Evolutionary conservation across 1,140 invertebrate species (phyloP), one percentile per base, ranked within the genome.

Genomic region (Scaptomyza pallida): DNA sequence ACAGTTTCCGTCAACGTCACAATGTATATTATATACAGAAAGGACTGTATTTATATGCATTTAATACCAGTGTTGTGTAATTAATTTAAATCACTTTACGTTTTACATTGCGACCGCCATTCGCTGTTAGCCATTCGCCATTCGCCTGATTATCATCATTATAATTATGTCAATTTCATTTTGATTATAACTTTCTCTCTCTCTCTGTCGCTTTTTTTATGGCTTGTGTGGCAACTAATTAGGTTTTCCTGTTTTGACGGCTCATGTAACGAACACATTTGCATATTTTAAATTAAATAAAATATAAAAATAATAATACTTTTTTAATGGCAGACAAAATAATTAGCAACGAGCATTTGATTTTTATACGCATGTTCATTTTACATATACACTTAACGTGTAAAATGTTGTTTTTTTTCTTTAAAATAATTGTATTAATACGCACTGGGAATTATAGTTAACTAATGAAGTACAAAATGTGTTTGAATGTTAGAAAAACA

Each of bases 11-110:
- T 72, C 70, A 65, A 63, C 44, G 12, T 35, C 23, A 37, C 35
- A 40, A 13, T 26, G 23, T 5, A 26, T 26, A 26, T 41, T 52
- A 23, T 51, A 19, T 61, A 21, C 10, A 26, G n/a, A n/a, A n/a
- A n/a, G 63, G 48, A 72, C 79, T 72, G 51, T 50, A 70, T 75
- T 75, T 69, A 69, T 68, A 41, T 43, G 72, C 50, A 65, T 75
- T 75, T 82, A 77, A 75, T 78, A 68, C 60, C 60, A 56, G 63
- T 45, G 47, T 37, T 69, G 60, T 15, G 52, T 63, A 85, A 85
- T 86, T 85, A 71, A 85, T 73, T 85, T 76, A 71, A 85, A 76
- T 86, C 72, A 73, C 69, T 79, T 56, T 65, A 30, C 35, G 47
- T 51, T 75, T 59, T 9, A n/a, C 51, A 52, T 40, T n/a, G n/a